Conservation (phyloP, 2,888 invertebrate species). For the Xestobium rufovillosum region DNA sequence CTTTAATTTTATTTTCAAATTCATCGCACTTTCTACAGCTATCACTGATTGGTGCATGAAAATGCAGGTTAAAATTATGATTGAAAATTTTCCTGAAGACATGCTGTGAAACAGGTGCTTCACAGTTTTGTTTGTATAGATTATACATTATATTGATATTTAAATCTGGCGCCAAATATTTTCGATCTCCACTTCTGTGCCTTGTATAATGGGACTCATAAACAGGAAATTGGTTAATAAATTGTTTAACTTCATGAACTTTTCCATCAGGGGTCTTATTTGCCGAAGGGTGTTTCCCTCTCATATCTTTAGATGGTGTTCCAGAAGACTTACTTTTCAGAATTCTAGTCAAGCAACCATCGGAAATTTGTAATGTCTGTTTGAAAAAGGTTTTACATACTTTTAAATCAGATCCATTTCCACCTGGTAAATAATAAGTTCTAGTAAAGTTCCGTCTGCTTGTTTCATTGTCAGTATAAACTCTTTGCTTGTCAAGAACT, state of each 20-base stretch:
- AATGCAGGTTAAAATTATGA: too few relatives aligned
- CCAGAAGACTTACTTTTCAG: conserved; percentile 5
- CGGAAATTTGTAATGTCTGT: conserved; percentile 7
- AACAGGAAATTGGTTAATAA: conserved; percentile 12
- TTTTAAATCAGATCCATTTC: conserved; percentile 5
- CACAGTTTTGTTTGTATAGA: too few relatives aligned
- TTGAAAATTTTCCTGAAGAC: too few relatives aligned
- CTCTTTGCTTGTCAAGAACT: conserved; percentile 2
- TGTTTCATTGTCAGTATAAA: neutral
- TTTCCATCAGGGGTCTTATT: conserved; percentile 2
- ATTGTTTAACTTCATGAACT: conserved; percentile 11
- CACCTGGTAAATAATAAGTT: conserved; percentile 7
- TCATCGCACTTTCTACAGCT: too few relatives aligned
- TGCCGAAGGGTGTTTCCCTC: conserved; percentile 12
- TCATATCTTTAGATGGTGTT: conserved; percentile 5
- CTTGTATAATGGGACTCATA: too few relatives aligned
- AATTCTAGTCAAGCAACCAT: conserved; percentile 8
- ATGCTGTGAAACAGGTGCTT: too few relatives aligned
- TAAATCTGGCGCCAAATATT: too few relatives aligned
- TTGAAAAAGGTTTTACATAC: conserved; percentile 11
- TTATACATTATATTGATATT: too few relatives aligned
- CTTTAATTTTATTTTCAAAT: too few relatives aligned
- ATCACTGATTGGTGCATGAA: too few relatives aligned
- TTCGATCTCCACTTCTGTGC: conserved; percentile 7
- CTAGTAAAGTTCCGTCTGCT: neutral